phyloP scores from a whole-genome alignment of 2,888 invertebrate genomes.

The Cyclophora albipunctata region DNA sequence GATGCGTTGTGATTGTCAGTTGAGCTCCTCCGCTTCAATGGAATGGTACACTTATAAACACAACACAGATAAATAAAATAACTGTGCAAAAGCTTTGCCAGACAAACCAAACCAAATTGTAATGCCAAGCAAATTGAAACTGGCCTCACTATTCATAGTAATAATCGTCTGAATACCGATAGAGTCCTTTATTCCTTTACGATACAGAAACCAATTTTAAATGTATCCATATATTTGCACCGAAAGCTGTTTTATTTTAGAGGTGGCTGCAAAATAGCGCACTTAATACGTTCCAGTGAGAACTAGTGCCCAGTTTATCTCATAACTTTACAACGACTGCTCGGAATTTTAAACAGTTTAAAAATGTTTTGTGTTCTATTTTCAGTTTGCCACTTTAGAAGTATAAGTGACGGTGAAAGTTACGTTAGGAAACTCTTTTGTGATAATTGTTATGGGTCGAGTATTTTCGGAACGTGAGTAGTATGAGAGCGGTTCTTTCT shows the following conservation, averaged over 20 bases:
- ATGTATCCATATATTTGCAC: neutral
- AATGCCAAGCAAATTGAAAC: too few relatives aligned
- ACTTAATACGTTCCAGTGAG: slow-evolving; percentile 10
- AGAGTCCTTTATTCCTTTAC: neutral
- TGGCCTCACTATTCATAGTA: too few relatives aligned
- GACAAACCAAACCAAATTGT: too few relatives aligned
- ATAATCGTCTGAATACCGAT: slow-evolving; percentile 1
- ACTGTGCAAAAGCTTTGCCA: too few relatives aligned
- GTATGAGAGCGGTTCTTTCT: too few relatives aligned
- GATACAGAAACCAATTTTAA: too few relatives aligned
- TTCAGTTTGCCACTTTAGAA: slow-evolving; percentile 1
- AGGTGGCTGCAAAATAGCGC: slow-evolving; percentile 6
- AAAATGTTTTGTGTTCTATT: neutral
- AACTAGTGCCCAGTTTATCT: slow-evolving; percentile 12
- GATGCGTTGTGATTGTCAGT: too few relatives aligned
- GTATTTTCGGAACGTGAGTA: too few relatives aligned
- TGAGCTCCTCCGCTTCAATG: too few relatives aligned
- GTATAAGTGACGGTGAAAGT: slow-evolving; percentile 3
- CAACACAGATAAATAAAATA: too few relatives aligned
- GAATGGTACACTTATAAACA: too few relatives aligned
- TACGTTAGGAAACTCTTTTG: neutral
- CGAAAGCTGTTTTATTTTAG: slow-evolving; percentile 8
- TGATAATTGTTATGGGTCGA: too few relatives aligned
- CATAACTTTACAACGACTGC: slow-evolving; percentile 11
- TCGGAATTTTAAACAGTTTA: slow-evolving; percentile 14